These are phyloP conservation scores for cattle (Bos taurus) DNA, from an alignment of 2,113 vertebrate genomes.

Conservation along the genomic window ARS-UCD2.0 NC_037336.1:25387501-25388000, in stretches of 20 bases:
- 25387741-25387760: not conserved
- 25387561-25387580: not conserved
- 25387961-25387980: not conserved
- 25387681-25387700: not conserved
- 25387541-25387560: not conserved
- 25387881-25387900: not conserved
- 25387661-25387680: not conserved
- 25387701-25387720: fast-evolving
- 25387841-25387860: not conserved
- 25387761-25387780: not conserved
- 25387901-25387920: not conserved
- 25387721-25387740: not conserved
- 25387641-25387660: not conserved
- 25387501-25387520: not conserved
- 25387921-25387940: not conserved
- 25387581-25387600: not conserved
- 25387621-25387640: not conserved
- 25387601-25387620: not conserved
- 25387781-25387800: not conserved
- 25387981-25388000: not conserved
- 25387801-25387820: not conserved
- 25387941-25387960: not conserved
- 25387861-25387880: not conserved
- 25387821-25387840: not conserved
- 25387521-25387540: not conserved